Base-by-base conservation (phyloP, 2,888 invertebrate genomes). In the Caprella mutica region DNA sequence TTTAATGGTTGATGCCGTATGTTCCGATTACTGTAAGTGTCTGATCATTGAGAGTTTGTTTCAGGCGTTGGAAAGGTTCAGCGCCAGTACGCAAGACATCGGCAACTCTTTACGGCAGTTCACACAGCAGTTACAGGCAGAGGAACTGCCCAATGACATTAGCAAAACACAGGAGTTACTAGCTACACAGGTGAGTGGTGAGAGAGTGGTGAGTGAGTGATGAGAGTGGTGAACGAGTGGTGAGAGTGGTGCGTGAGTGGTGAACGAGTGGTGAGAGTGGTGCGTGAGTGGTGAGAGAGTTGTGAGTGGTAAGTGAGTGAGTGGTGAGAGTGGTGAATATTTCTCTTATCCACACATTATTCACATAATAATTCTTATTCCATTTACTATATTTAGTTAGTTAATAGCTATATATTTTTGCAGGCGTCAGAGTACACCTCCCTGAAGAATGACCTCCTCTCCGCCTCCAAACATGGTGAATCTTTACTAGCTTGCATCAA, bases 61-160 rank as follows among this genome's bases (percentile, higher is more conserved):
- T 48, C 75, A 93, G 92, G 90, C 88, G 52, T 80, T 96, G 70
- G 96, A 96, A 74, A 89, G 91, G 72, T 94, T 96, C 77, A 92
- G 92, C 42, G 81, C 83, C 50, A 81, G 91, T 71, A 92, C 92
- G 66, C 86, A 88, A 71, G 85, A 89, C 70, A 89, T 94, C 57
- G 91, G 93, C 21, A 78, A 82, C 65, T 84, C 86, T 67, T 76
- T 96, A 69, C 87, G 89, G 70, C 81, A 83, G 65, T 90, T 93
- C 71, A 92, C 91, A 68, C 83, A 85, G 70, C 82, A 84, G 67
- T 83, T 94, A 68, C 85, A 88, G 67, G 92, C 92, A 75, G 85
- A 76, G 12, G 92, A 92, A 75, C 85, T 94, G 76, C 94, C 94
- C 17, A 93, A 93, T 73, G 91, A 92, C 71, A 91, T 90, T 29